Percentiles rank a stretch among this genome's conserved stretches.
These are phyloP conservation scores for Drosophila obscura DNA, from an alignment of 1,140 invertebrate species.

Conservation along the genomic window DNA sequence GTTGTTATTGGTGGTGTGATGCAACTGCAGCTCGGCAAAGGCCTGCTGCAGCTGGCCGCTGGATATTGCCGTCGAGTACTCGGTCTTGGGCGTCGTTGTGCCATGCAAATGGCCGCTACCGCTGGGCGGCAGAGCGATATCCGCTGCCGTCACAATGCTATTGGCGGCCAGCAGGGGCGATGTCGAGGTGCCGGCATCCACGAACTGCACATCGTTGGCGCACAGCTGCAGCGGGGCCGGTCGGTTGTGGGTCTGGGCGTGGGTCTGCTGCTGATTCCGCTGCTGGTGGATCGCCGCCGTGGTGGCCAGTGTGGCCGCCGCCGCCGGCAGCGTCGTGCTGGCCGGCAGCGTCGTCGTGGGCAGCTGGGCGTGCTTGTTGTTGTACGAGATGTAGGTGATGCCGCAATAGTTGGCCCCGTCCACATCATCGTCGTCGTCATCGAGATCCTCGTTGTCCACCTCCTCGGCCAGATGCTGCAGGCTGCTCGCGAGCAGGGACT, in stretches of 20 bases:
- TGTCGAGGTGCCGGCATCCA: constrained; percentile 78
- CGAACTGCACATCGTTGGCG: constrained; percentile 45
- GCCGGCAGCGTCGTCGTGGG: constrained; percentile 72
- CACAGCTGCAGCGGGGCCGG: constrained; percentile 47
- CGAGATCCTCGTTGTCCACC: constrained; percentile 76
- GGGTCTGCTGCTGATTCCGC: constrained; percentile 28
- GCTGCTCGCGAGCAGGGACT: constrained; percentile 72
- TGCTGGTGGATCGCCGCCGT: constrained; percentile 67
- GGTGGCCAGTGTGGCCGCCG: constrained; percentile 62
- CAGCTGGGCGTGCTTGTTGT: constrained; percentile 80
- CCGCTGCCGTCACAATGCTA: constrained; percentile 23
- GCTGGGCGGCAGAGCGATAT: constrained; percentile 2
- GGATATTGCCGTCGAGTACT: constrained; percentile 78
- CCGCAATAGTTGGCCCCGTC: constrained; percentile 78
- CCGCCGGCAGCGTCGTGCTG: constrained; percentile 63
- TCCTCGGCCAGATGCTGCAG: constrained; percentile 80
- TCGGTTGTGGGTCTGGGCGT: constrained; percentile 14
- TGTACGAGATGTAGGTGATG: constrained; percentile 80
- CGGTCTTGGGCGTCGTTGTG: constrained; percentile 75
- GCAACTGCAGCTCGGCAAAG: constrained; percentile 66
- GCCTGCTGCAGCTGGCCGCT: constrained; percentile 75
- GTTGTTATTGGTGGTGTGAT: constrained; percentile 53
- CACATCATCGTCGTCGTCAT: constrained; percentile 73
- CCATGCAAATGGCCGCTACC: constrained; percentile 57
- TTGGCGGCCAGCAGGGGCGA: constrained; percentile 56